Conservation (phyloP, 2,888 invertebrate genomes). For the Agrilus cyanescens region DNA sequence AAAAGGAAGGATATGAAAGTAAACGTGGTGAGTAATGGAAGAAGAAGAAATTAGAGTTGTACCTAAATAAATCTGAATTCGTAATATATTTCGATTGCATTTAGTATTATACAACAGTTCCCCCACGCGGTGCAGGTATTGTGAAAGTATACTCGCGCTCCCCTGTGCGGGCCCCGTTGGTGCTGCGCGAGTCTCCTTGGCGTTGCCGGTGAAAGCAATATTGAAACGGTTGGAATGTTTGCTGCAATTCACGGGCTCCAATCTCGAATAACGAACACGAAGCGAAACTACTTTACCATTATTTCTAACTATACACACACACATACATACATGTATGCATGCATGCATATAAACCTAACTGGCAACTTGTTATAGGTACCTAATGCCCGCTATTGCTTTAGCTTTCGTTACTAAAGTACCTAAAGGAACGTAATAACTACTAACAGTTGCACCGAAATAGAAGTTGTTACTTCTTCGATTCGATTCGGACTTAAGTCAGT, state of each 20-base stretch:
- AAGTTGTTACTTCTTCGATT: too few relatives aligned
- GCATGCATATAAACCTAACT: too few relatives aligned
- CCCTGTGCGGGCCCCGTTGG: conserved; percentile 33
- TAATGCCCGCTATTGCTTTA: too few relatives aligned
- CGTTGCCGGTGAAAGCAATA: conserved; percentile 35
- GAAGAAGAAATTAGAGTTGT: too few relatives aligned
- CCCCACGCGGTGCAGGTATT: conserved; percentile 30
- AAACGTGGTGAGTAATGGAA: not conserved
- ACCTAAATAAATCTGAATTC: conserved; percentile 17
- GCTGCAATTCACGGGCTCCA: conserved; percentile 18
- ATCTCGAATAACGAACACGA: conserved; percentile 19
- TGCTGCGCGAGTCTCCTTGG: conserved; percentile 34
- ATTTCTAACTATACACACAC: conserved; percentile 7
- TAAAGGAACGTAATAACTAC: too few relatives aligned
- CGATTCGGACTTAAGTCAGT: too few relatives aligned
- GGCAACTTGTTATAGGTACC: too few relatives aligned
- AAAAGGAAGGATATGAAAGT: conserved; percentile 12
- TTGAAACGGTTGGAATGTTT: conserved; percentile 25
- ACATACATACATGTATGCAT: too few relatives aligned
- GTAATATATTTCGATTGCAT: conserved; percentile 29
- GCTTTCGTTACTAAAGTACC: too few relatives aligned
- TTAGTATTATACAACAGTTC: conserved; percentile 35
- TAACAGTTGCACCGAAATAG: too few relatives aligned
- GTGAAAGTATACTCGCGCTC: conserved; percentile 35
- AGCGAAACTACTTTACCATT: conserved; percentile 20